A percentile compares a stretch with the other conserved stretches of the same genome.
These are phyloP conservation scores for Tipula unca DNA, from an alignment of 2,888 invertebrate species.

Conservation along the genomic window DNA sequence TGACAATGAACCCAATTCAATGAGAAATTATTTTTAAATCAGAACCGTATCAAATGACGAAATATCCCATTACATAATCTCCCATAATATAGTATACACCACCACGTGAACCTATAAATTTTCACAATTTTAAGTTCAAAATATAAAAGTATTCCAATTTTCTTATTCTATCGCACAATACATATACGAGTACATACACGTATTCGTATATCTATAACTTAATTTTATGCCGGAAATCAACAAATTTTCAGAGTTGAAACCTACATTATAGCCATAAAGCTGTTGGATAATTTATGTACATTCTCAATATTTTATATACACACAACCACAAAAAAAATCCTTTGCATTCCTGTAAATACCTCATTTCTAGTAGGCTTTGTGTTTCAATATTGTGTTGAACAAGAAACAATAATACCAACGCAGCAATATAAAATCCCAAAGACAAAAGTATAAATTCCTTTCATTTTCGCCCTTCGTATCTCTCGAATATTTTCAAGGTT, in stretches of 20 bases:
- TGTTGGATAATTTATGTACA: not conserved
- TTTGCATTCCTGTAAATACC: not conserved
- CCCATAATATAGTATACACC: too few species aligned
- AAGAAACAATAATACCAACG: not conserved
- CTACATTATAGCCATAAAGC: not conserved
- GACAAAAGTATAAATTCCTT: not conserved
- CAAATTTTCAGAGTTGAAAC: not conserved
- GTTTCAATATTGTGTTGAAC: not conserved
- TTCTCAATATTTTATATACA: not conserved
- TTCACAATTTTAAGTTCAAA: too few species aligned
- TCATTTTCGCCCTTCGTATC: not conserved
- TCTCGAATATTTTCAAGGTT: not conserved
- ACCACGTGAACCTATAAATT: too few species aligned
- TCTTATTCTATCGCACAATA: too few species aligned
- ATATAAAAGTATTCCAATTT: too few species aligned
- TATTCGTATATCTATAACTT: too few species aligned
- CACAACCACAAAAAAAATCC: not conserved
- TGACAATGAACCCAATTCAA: too few species aligned
- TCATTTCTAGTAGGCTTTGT: not conserved
- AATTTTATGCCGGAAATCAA: too few species aligned
- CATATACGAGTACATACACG: too few species aligned
- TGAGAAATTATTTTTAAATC: too few species aligned
- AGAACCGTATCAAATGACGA: too few species aligned
- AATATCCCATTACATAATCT: too few species aligned
- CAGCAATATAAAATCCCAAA: not conserved